Base-by-base conservation (phyloP, 1,140 invertebrate species). In the Acromyrmex echinatior region DNA sequence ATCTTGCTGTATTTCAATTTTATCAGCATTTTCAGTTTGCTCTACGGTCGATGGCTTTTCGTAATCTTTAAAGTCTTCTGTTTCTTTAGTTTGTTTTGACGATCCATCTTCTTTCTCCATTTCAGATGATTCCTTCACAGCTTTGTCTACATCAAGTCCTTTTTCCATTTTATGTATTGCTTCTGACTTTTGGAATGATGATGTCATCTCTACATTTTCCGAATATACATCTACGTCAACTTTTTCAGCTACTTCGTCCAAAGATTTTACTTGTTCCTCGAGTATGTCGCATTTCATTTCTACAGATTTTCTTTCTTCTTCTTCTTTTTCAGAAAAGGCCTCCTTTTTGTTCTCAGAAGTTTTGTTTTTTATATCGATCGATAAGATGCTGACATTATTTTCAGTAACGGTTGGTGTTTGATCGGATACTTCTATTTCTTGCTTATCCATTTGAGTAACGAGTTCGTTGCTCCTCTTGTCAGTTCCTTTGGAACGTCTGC, bases 391-490 rank as follows among this genome's bases (percentile, higher is more conserved):
- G 7, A 77, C 18, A 68, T 80, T 88, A 56, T 91, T 92, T 39
- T 91, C 84, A 14, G 87, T 16, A 39, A 81, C 62, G 39, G 88
- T 84, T n/a, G 89, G 5, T 0, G 70, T 87, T 68, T 86, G 82
- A 79, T 90, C 87, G 10, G 91, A 91, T 39, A 92, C 85, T 74
- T 93, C 92, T 28, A 89, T 87, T 68, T 93, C 92, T 62, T 86
- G 77, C 58, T 91, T 88, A 53, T 88, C 39, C 51, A 84, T 73
- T 5, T 87, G 58, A 45, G 60, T 45, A 10, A 63, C 77, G 9
- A 58, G 14, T 49, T 80, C 84, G 1, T 16, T 90, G 53, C 10
- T 86, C 21, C 86, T 87, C n/a, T 73, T 71, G 9, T 86, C 66
- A 71, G n/a, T 25, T 66, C 53, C 81, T 62, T 63, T 81, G 1